phyloP scores from a whole-genome alignment of 2,113 vertebrate species.

The Cygnus buccinator region DNA sequence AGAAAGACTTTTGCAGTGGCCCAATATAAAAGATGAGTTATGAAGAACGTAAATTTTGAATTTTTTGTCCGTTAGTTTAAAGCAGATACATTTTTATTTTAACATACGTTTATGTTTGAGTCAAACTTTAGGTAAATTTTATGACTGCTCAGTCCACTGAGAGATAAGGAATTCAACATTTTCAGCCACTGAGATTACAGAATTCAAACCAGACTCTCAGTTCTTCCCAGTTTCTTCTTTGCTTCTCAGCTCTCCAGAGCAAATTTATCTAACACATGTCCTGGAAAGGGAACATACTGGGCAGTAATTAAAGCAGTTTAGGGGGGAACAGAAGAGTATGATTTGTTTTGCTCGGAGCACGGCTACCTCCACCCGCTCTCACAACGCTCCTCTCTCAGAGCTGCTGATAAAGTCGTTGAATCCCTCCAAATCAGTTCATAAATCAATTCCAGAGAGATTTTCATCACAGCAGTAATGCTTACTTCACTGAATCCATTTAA shows the following conservation, averaged over 20 bases:
- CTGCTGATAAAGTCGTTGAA: background rate
- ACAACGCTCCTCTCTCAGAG: background rate
- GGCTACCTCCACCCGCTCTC: background rate
- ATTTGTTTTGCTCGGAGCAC: background rate
- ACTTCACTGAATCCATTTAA: slow-evolving; percentile 18
- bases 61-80: background rate
- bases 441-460: slow-evolving; percentile 19
- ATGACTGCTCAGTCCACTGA: background rate
- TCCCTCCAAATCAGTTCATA: slow-evolving; percentile 34
- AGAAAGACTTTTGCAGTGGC: background rate
- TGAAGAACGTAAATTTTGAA: background rate
- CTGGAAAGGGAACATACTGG: background rate
- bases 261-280: background rate
- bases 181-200: background rate
- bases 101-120: background rate
- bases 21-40: slow-evolving; percentile 8
- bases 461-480: background rate
- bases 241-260: background rate
- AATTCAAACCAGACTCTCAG: background rate
- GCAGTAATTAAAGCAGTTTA: slow-evolving; percentile 26
- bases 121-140: background rate
- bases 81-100: background rate
- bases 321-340: background rate
- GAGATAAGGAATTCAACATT: background rate
- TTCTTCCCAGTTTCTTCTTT: background rate